Percentiles rank a stretch among this genome's conserved stretches.
phyloP scores from a whole-genome alignment of 2,113 vertebrate genomes.

The Atherinomorus stipes region DNA sequence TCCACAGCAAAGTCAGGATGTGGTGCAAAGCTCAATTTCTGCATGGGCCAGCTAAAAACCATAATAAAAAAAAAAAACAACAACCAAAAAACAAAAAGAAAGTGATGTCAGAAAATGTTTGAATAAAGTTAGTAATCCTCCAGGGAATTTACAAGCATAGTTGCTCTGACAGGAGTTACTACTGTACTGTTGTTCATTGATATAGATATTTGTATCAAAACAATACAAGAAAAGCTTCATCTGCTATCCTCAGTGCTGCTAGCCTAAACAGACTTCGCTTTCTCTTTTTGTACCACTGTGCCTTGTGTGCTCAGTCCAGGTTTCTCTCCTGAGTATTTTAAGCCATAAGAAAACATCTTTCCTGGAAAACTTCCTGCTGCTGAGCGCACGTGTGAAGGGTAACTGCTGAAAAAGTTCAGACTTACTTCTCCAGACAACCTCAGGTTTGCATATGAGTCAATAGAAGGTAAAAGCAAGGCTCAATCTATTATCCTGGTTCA shows the following conservation, averaged over 20 bases:
- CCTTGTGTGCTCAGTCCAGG: not conserved
- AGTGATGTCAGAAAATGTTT: not conserved
- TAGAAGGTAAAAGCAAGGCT: not conserved
- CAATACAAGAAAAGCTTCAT: not conserved
- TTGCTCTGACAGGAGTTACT: not conserved
- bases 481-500: not conserved
- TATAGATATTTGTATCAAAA: not conserved
- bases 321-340: conserved; percentile 2
- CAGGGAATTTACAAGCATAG: not conserved
- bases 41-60: not conserved
- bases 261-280: not conserved
- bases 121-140: not conserved
- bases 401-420: not conserved
- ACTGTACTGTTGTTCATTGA: not conserved
- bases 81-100: no score
- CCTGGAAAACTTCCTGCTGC: conserved; percentile 2
- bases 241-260: not conserved
- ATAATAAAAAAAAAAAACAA: not conserved
- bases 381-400: not conserved
- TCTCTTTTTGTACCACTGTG: not conserved
- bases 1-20: not conserved
- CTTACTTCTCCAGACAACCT: not conserved
- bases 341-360: conserved; percentile 4
- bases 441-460: not conserved
- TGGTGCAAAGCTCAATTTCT: not conserved